These are phyloP conservation scores for Acanthaster planci DNA, from an alignment of 35 echinoderm and acorn worm species.

Conservation along the genomic window DNA sequence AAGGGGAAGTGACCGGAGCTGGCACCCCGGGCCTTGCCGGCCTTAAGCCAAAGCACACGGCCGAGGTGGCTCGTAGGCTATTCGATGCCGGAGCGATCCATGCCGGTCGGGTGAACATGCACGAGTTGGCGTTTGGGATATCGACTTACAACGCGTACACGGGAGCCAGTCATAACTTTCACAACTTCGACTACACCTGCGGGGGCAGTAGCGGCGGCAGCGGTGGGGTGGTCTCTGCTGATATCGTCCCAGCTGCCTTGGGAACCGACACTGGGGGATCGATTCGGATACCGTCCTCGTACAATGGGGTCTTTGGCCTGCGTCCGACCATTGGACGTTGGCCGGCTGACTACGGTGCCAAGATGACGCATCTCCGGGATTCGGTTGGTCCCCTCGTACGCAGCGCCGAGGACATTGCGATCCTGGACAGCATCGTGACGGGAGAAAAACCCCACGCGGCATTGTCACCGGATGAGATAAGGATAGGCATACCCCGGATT, in stretches of 20 bases:
- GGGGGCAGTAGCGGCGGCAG: constrained; percentile 13
- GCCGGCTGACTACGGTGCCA: constrained; percentile 14
- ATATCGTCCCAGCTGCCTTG: constrained; percentile 7
- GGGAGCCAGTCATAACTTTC: background rate
- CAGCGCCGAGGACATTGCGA: constrained; percentile 1
- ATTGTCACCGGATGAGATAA: background rate
- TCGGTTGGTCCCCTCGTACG: background rate
- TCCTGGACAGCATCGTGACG: background rate
- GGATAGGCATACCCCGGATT: background rate
- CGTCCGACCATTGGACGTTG: background rate
- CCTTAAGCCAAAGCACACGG: constrained; percentile 9
- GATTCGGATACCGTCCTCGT: background rate
- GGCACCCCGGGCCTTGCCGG: background rate
- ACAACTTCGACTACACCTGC: constrained; percentile 22
- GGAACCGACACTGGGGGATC: constrained; percentile 1
- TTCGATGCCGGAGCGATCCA: constrained; percentile 2
- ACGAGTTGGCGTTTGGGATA: background rate
- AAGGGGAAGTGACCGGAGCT: background rate
- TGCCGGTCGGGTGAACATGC: background rate
- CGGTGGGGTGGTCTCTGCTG: background rate
- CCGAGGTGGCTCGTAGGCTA: background rate
- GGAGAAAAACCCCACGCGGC: background rate
- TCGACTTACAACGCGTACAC: background rate
- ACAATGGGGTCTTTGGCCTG: background rate
- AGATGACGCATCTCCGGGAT: background rate